Percentiles rank a stretch among this genome's conserved stretches.
phyloP scores from a whole-genome alignment of 2,113 vertebrate species.

The Rallus limicola region DNA sequence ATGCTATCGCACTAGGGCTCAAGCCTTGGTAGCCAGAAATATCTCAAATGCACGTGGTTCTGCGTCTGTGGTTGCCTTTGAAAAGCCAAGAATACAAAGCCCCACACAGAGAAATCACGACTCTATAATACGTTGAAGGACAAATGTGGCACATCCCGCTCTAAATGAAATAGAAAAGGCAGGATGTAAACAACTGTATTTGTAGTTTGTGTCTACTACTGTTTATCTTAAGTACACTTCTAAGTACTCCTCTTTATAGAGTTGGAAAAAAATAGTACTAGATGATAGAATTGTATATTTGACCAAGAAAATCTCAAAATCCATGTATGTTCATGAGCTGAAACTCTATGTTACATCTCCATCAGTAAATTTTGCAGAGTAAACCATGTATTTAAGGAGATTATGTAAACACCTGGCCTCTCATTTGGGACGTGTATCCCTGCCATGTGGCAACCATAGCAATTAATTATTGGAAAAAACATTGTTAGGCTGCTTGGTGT shows the following conservation, averaged over 20 bases:
- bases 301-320: not conserved
- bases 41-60: not conserved
- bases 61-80: not conserved
- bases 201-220: not conserved
- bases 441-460: not conserved
- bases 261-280: not conserved
- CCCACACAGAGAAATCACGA: not conserved
- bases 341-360: not conserved
- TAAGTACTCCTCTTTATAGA: not conserved
- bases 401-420: not conserved
- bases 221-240: not conserved
- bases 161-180: not conserved
- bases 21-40: not conserved
- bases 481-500: not conserved
- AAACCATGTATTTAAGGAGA: not conserved
- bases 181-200: not conserved
- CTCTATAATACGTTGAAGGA: not conserved
- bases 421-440: not conserved
- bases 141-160: not conserved
- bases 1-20: not conserved
- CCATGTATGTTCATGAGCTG: not conserved
- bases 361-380: not conserved
- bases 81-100: not conserved
- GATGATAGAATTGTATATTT: not conserved
- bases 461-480: not conserved